Base-by-base conservation (phyloP, 2,113 vertebrate genomes). In the Ameiurus melas region DNA sequence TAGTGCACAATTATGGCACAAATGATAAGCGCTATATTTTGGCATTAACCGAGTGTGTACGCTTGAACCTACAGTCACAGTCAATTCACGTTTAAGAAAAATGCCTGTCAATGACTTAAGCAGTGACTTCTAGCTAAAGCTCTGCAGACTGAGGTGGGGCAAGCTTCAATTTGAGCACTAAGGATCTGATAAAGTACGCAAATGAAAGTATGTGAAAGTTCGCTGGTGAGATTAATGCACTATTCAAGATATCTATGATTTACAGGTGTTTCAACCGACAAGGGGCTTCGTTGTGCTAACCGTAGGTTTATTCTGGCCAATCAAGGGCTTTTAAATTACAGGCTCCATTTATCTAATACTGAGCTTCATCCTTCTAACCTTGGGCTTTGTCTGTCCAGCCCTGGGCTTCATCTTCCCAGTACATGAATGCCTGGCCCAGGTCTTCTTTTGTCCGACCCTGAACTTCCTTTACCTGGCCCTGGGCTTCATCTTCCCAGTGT, bases 11-110 rank as follows among this genome's bases (percentile, higher is more conserved):
- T 77, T 77, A 58, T 68, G 75, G 13, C 17, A 30, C 53, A 79
- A 80, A 68, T 68, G 12, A 66, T 53, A 66, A 86, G 16, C 68
- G 75, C 60, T 80, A 86, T 55, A 86, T 80, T 80, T 27, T 27
- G 43, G 39, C n/a, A 80, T 86, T 66, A 86, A 25, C 43, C 16
- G 12, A 66, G 75, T 0, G 19, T 66, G 30, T 25, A 86, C 57
- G 1, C 25, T 79, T 51, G n/a, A 80, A 53, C 75, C n/a, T 60
- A 77, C 73, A 30, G 58, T 53, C 53, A 36, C 71, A 47, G 14
- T 6, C 6, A n/a, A 22, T 77, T 62, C 57, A 86, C 57, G 51
- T 77, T 39, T 10, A 60, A 22, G 16, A 75, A n/a, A 39, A 30
- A n/a, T 27, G 1, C 22, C 13, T 66, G 27, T 27, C 55, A n/a